phyloP scores from a whole-genome alignment of 2,888 invertebrate species.

The Apantesis nais region DNA sequence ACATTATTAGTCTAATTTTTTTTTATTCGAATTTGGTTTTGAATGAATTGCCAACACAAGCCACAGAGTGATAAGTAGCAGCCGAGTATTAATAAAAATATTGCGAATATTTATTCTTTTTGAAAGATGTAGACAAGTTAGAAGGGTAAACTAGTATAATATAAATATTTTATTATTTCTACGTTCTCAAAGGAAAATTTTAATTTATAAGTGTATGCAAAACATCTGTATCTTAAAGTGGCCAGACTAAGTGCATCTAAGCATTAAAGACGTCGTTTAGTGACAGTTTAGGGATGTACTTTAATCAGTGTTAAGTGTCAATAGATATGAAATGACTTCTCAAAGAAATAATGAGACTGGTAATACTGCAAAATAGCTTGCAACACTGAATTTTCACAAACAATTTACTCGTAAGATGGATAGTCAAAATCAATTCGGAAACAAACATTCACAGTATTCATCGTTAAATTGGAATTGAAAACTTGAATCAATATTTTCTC shows the following conservation, averaged over 20 bases:
- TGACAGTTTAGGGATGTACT: not conserved
- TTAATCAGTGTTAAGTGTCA: not conserved
- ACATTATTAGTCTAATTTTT: too few relatives aligned
- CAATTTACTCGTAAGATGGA: not conserved
- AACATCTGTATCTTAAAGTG: conserved; percentile 1
- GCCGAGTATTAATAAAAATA: too few relatives aligned
- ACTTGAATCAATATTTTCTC: too few relatives aligned
- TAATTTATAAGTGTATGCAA: not conserved
- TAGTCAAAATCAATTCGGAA: not conserved
- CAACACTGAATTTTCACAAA: not conserved
- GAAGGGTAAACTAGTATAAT: not conserved
- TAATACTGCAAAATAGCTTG: not conserved
- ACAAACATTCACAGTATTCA: not conserved
- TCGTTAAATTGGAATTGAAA: not conserved
- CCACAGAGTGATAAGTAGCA: too few relatives aligned
- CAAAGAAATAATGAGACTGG: not conserved
- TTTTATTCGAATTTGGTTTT: too few relatives aligned
- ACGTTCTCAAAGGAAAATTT: not conserved
- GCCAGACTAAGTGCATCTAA: not conserved
- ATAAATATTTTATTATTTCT: not conserved
- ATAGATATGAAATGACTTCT: not conserved
- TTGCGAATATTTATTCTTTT: too few relatives aligned
- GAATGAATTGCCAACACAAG: too few relatives aligned
- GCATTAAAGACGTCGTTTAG: not conserved
- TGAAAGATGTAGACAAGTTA: too few relatives aligned